Evolutionary conservation across 2,113 vertebrate genomes (phyloP).

Genomic region (Bubo bubo): DNA sequence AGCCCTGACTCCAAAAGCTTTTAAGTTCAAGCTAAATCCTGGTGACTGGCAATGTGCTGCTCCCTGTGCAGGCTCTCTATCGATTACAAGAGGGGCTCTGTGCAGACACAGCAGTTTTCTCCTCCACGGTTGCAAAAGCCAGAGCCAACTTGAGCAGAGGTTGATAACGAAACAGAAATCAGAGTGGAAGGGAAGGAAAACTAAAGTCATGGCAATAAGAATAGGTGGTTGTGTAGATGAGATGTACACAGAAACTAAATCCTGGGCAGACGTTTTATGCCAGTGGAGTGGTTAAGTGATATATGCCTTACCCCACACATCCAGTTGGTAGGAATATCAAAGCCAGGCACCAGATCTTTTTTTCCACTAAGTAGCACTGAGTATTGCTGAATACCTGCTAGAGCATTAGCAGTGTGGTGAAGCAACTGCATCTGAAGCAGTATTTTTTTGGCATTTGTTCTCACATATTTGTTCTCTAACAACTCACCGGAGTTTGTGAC

Average conservation of each 20-base stretch:
- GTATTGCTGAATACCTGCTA: not conserved
- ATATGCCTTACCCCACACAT: not conserved
- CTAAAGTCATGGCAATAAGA: not conserved
- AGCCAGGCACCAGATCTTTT: not conserved
- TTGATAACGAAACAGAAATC: not conserved
- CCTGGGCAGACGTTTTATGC: not conserved
- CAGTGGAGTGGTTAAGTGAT: not conserved
- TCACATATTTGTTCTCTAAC: not conserved
- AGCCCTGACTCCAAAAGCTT: not conserved
- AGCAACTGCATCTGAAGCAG: fast-evolving
- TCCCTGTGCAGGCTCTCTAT: not conserved
- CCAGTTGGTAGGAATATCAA: not conserved
- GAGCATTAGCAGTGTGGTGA: not conserved
- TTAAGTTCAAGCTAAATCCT: not conserved
- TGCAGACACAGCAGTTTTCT: conserved; percentile 19
- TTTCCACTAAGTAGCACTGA: not conserved
- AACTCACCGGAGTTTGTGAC: not conserved
- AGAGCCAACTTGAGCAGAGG: not conserved
- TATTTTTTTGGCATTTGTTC: not conserved
- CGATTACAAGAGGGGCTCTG: not conserved
- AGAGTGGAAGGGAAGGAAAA: not conserved
- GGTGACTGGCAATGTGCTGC: fast-evolving
- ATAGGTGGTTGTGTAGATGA: not conserved
- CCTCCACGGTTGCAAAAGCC: not conserved
- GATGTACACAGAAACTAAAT: not conserved